Evolutionary conservation across 1,140 invertebrate genomes (phyloP).

Genomic region (Aricia agestis): DNA sequence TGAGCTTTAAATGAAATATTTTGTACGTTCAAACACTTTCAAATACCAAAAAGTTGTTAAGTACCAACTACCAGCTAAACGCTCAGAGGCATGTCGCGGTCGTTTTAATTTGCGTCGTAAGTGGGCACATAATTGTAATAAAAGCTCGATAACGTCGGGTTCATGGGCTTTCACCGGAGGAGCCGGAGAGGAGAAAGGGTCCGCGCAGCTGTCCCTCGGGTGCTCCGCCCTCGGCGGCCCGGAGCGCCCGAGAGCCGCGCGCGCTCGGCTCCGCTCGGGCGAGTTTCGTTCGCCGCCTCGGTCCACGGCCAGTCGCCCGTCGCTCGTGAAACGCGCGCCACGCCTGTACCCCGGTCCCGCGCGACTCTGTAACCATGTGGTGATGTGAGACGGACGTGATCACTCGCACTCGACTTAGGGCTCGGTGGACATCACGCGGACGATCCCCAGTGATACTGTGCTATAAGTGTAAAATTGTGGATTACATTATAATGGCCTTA

Average conservation of each 20-base stretch:
- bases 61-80: not conserved
- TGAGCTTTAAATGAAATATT: no score
- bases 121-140: constrained; percentile 15
- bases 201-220: constrained; percentile 67
- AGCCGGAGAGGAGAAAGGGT: constrained; percentile 61
- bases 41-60: no score
- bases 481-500: constrained; percentile 76
- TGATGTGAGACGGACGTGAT: constrained; percentile 74
- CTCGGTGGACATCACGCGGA: constrained; percentile 43
- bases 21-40: no score
- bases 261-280: constrained; percentile 34
- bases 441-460: constrained; percentile 57
- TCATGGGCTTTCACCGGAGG: constrained; percentile 58
- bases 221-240: constrained; percentile 60
- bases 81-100: not conserved
- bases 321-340: constrained; percentile 46
- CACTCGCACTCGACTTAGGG: constrained; percentile 49
- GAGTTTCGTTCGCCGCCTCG: constrained; percentile 9
- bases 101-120: constrained; percentile 7
- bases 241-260: constrained; percentile 31
- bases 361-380: constrained; percentile 63
- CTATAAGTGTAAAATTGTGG: constrained; percentile 66
- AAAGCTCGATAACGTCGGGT: constrained; percentile 26
- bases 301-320: constrained; percentile 48
- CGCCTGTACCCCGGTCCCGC: constrained; percentile 48